Evolutionary conservation across 2,113 vertebrate genomes (phyloP).

Genomic region (Ptyas mucosa): DNA sequence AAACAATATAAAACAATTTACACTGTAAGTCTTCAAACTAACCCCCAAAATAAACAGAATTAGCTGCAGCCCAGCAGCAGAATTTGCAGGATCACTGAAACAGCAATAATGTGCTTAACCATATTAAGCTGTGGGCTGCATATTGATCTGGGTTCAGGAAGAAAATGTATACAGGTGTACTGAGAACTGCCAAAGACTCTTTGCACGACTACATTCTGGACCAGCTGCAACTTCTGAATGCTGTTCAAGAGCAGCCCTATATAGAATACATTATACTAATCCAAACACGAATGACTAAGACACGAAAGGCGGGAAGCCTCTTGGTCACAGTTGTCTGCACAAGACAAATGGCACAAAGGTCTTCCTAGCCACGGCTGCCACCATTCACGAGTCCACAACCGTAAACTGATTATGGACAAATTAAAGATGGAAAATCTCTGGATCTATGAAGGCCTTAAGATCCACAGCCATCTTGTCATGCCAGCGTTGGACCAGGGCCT

Average conservation of each 20-base stretch:
- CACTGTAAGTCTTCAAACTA: neutral
- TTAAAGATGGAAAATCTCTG: neutral
- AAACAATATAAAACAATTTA: neutral
- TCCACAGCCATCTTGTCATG: neutral
- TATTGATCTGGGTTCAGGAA: neutral
- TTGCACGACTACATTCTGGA: neutral
- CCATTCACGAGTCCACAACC: neutral
- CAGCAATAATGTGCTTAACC: neutral
- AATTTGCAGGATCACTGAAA: neutral
- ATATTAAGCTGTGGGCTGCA: neutral
- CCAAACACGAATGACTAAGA: neutral
- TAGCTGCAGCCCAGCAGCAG: neutral
- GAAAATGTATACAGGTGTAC: neutral
- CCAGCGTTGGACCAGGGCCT: neutral
- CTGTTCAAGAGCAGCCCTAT: neutral
- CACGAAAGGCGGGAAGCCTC: neutral
- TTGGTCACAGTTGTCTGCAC: neutral
- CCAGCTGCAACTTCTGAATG: neutral
- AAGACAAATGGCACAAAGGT: neutral
- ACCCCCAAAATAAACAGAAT: neutral
- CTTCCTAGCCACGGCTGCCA: neutral
- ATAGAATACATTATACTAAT: neutral
- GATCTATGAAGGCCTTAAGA: neutral
- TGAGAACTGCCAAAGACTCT: neutral
- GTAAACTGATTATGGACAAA: neutral